Conservation (phyloP, 2,797 vertebrate genomes). For the Typhlichthys eigenmanni region DNA sequence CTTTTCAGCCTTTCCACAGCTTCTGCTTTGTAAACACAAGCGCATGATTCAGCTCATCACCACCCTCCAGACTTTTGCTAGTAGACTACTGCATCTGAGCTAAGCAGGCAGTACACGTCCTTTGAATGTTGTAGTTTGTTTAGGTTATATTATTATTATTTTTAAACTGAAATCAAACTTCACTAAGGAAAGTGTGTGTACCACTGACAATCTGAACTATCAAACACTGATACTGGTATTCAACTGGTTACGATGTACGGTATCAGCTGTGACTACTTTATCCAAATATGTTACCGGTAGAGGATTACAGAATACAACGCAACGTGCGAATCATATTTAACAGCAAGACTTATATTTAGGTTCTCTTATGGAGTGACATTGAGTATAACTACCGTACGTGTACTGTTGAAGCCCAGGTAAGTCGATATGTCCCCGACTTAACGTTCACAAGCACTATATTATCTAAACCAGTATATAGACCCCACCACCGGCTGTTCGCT, state of each 20-base stretch:
- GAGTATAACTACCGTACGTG: not conserved
- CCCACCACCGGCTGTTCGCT: conserved; percentile 46
- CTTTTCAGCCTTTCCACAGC: not conserved
- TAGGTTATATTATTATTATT: no score
- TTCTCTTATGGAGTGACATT: not conserved
- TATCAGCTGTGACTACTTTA: no score
- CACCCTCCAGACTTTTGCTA: not conserved
- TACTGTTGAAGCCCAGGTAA: conserved; percentile 9
- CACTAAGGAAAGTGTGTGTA: no score
- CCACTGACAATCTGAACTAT: no score
- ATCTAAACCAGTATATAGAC: conserved; percentile 61
- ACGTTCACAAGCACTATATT: conserved; percentile 45
- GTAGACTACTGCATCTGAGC: not conserved
- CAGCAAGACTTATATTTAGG: conserved; percentile 3
- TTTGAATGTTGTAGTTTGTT: no score
- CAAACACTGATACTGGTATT: no score
- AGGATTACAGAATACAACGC: not conserved
- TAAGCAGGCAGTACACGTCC: not conserved
- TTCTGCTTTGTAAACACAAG: conserved; percentile 24
- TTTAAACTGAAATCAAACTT: no score
- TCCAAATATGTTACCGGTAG: no score
- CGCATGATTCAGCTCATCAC: conserved; percentile 29
- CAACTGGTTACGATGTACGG: no score
- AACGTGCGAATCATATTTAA: conserved; percentile 56
- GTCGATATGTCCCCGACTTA: conserved; percentile 34